Conservation (phyloP, 2,113 vertebrate genomes). For the Apistogramma diplotaenia region DNA sequence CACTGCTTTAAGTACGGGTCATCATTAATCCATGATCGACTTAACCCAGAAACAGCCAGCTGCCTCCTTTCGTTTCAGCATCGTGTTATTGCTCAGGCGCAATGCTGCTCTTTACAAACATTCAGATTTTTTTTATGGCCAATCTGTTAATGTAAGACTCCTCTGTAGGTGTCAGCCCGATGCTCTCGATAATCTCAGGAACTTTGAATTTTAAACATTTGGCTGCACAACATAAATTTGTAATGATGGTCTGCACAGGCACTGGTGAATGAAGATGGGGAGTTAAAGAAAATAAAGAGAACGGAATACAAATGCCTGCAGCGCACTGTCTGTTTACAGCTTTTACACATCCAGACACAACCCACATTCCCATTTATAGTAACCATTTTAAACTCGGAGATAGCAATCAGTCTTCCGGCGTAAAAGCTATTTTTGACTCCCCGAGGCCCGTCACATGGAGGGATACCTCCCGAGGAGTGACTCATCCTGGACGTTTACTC, state of each 20-base stretch:
- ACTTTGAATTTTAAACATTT: background rate
- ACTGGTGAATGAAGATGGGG: background rate
- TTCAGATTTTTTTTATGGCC: background rate
- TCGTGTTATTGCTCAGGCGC: background rate
- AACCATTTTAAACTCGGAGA: slow-evolving; percentile 1
- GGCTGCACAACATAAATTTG: background rate
- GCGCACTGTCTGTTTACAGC: background rate
- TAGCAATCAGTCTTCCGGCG: slow-evolving; percentile 10
- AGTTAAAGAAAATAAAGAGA: background rate
- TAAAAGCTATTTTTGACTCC: background rate
- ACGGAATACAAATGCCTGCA: background rate
- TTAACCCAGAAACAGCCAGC: background rate
- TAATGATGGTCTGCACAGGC: background rate
- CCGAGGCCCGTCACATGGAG: slow-evolving; percentile 6
- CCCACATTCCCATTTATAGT: slow-evolving; percentile 5
- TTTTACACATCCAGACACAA: background rate
- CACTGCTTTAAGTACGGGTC: background rate
- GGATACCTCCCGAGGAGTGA: slow-evolving; percentile 30
- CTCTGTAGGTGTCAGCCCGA: background rate
- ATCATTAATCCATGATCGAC: background rate
- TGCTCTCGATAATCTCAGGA: background rate
- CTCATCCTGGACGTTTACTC: slow-evolving; percentile 21
- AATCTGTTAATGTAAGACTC: background rate
- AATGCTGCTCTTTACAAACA: background rate
- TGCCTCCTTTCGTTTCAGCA: background rate